Evolutionary conservation across 2,888 invertebrate species (phyloP), one percentile per base, ranked within the genome.

Genomic region (Drosophila nr. perissopoda): DNA sequence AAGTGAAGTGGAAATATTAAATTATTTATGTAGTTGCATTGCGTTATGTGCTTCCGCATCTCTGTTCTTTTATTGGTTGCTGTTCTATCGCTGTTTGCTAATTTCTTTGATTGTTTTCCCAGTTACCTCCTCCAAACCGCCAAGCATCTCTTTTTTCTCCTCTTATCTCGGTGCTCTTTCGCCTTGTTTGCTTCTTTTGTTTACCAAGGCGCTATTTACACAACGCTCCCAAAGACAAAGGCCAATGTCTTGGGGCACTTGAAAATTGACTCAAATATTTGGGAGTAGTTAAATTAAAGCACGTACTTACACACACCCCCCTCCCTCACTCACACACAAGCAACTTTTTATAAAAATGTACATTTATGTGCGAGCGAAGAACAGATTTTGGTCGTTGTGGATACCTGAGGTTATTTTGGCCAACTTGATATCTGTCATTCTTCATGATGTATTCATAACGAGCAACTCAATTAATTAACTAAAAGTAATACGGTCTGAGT

Each of bases 1-100:
- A 38, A 91, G 74, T 89, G 88, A 90, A 87, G 91, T 89, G 91
- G 89, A 90, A 90, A 88, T 90, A 88, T 88, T 88, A 90, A 89
- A 88, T 88, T 91, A 91, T 91, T 88, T 91, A 91, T 89, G 86
- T 88, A 88, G 89, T 81, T 91, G 90, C 90, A 88, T 80, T 90
- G 79, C 81, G 76, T 90, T 83, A 77, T 82, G 76, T 77, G 74
- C 76, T 74, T 88, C 66, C 78, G 71, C 83, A 70, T 64, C 59
- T 67, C 67, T 59, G 65, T 71, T 61, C 76, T 52, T 81, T 80
- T 82, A 64, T 81, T 69, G 72, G 70, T 64, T 53, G 63, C 59
- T 65, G 46, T 72, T 82, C 54, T 54, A 76, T 75, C 70, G 78
- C 75, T 89, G 83, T 89, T 89, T 90, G 89, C 89, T 91, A 91